Percentiles rank a stretch among this genome's conserved stretches.
These are phyloP conservation scores for Chrysopa pallens DNA, from an alignment of 1,140 invertebrate genomes.

Conservation along the genomic window DNA sequence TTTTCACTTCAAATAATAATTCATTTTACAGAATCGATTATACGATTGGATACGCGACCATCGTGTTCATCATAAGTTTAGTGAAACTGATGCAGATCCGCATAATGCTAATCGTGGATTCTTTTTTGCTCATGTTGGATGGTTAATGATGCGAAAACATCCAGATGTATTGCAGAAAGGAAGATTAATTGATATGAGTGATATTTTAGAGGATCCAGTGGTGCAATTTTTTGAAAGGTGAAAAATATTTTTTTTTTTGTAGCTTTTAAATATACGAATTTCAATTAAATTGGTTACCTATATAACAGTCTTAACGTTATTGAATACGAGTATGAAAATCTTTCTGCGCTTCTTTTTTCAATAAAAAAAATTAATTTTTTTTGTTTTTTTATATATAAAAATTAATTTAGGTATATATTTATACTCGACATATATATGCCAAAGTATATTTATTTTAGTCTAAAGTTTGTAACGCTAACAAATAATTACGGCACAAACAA, in stretches of 20 bases:
- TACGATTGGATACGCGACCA: slow-evolving; percentile 63
- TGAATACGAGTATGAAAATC: too few relatives aligned
- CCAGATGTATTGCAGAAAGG: slow-evolving; percentile 61
- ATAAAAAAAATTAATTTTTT: too few relatives aligned
- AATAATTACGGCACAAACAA: too few relatives aligned
- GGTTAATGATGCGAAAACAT: slow-evolving; percentile 74
- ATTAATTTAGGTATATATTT: too few relatives aligned
- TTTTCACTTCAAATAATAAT: slow-evolving; percentile 1
- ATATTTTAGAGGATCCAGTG: slow-evolving; percentile 57
- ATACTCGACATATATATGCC: background rate
- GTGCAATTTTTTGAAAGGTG: slow-evolving; percentile 53
- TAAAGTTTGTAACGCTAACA: slow-evolving; percentile 32
- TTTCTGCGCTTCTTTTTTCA: too few relatives aligned
- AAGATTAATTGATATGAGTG: slow-evolving; percentile 53
- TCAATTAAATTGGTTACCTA: too few relatives aligned
- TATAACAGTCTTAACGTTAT: too few relatives aligned
- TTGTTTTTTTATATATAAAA: too few relatives aligned
- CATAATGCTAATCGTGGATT: slow-evolving; percentile 78
- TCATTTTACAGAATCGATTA: slow-evolving; percentile 31
- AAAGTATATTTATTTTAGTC: background rate
- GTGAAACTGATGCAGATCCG: slow-evolving; percentile 79
- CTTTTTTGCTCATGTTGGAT: slow-evolving; percentile 83
- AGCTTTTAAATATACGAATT: too few relatives aligned
- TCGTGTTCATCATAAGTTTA: slow-evolving; percentile 77
- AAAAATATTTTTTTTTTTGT: too few relatives aligned